Percentiles rank a stretch among this genome's conserved stretches.
Evolutionary conservation across 2,888 invertebrate genomes (phyloP).

Genomic region (Exephanes ischioxanthus): DNA sequence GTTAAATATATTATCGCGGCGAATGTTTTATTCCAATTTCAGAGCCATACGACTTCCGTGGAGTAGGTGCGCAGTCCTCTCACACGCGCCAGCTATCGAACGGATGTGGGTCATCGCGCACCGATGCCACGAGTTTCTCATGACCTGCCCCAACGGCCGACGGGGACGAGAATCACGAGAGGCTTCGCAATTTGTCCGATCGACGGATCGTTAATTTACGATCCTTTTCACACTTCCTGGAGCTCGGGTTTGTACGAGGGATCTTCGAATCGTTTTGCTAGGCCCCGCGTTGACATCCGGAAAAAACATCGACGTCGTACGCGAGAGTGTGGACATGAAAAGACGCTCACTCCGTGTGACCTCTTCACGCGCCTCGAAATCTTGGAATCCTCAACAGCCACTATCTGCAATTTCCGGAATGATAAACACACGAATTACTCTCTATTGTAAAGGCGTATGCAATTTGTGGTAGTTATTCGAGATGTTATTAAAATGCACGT

Average conservation of each 20-base stretch:
- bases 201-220: conserved; percentile 50
- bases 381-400: not conserved
- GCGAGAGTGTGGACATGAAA: not conserved
- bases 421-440: not conserved
- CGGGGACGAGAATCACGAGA: conserved; percentile 22
- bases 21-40: conserved; percentile 13
- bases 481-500: not conserved
- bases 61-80: conserved; percentile 53
- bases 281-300: not conserved
- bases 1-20: not conserved
- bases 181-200: conserved; percentile 20
- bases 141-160: conserved; percentile 77
- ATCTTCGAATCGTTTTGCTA: not conserved
- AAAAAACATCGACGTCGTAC: not conserved
- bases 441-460: not conserved
- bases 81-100: conserved; percentile 61
- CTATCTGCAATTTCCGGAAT: not conserved
- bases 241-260: not conserved
- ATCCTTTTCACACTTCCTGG: conserved; percentile 52
- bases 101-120: conserved; percentile 77
- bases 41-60: conserved; percentile 55
- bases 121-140: conserved; percentile 76
- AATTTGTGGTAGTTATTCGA: conserved; percentile 39
- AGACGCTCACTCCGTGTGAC: not conserved
- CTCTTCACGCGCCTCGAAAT: too few species aligned